A percentile compares a stretch with the other conserved stretches of the same genome.
Conservation (phyloP, 2,797 vertebrate genomes). For the Coccyzus lansbergi region DNA sequence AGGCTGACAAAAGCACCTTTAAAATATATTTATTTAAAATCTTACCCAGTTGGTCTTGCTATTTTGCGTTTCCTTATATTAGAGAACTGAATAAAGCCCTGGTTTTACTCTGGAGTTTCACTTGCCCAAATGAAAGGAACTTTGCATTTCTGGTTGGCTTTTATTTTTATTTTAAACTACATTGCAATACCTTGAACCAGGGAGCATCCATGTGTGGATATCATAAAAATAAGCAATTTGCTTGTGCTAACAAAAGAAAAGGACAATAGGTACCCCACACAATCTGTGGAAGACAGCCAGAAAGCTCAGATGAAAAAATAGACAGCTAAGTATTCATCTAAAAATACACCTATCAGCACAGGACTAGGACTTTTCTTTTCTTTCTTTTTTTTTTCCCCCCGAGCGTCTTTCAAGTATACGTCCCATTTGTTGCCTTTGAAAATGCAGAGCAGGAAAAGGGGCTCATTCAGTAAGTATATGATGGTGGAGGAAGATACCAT, state of each 20-base stretch:
- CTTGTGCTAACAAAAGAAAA: not conserved
- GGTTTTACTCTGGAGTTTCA: not conserved
- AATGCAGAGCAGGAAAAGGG: constrained; percentile 31
- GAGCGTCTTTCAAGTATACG: not conserved
- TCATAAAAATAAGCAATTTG: not conserved
- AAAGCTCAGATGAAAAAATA: constrained; percentile 2
- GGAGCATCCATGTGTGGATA: not conserved
- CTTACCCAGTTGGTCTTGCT: not conserved
- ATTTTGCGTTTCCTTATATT: not conserved
- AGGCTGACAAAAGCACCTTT: not conserved
- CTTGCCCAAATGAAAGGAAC: not conserved
- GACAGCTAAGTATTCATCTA: constrained; percentile 12
- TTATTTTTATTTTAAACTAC: not conserved
- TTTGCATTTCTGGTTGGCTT: not conserved
- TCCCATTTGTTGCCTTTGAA: constrained; percentile 18
- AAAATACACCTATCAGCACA: not conserved
- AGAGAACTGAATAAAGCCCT: not conserved
- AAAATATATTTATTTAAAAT: not conserved
- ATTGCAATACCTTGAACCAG: not conserved
- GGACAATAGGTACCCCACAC: not conserved
- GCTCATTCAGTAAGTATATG: constrained; percentile 41
- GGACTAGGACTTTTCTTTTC: not conserved
- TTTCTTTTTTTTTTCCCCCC: not conserved
- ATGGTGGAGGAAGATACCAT: constrained; percentile 61
- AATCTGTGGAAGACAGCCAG: not conserved